Base-by-base conservation (phyloP, 1,140 invertebrate species). In the Pristionchus pacificus region DNA sequence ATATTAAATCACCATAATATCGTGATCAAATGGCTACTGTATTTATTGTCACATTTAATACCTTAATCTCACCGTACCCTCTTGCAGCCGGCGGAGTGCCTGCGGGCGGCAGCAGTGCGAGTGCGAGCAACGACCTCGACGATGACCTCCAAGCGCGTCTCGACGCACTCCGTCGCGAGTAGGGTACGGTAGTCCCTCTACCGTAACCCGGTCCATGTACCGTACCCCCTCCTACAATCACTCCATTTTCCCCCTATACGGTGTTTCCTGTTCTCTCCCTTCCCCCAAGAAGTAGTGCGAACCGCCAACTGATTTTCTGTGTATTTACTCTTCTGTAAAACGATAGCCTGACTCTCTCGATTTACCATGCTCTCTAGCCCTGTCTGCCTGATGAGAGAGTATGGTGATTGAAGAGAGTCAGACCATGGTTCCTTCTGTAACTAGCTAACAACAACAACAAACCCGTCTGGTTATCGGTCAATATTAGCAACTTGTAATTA, bases 121-220 rank as follows among this genome's bases (percentile, higher is more conserved):
- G 65, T 25, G 65, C 33, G 2, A 55, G 65, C 30, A 60, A 60
- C 29, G 70, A 72, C 6, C 24, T 72, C 19, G 70, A 72, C 64
- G 70, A 72, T 33, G 70, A 72, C 57, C 70, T 72, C 2, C 70
- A 72, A 28, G 63, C 62, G 19, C 62, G 70, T 28, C 29, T 72
- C 10, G 70, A 72, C 30, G 31, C 49, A 31, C 49, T 72, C 0
- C 15, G 70, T 61, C 24, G 70, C 27, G 70, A 72, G 49, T 72
- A 61, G 60, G 28, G n/a, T 30, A 3, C 14, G 6, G 14, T 32
- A 13, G 3, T n/a, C 14, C n/a, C 14, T 32, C 38, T 28, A 61
- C 62, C 38, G 62, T 65, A 65, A 65, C 30, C 38, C 14, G 30
- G 62, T 65, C 30, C 10, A 65, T 32, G 38, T 28, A 57, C 14